Evolutionary conservation across 2,888 invertebrate genomes (phyloP).

Genomic region (Xylota segnis): DNA sequence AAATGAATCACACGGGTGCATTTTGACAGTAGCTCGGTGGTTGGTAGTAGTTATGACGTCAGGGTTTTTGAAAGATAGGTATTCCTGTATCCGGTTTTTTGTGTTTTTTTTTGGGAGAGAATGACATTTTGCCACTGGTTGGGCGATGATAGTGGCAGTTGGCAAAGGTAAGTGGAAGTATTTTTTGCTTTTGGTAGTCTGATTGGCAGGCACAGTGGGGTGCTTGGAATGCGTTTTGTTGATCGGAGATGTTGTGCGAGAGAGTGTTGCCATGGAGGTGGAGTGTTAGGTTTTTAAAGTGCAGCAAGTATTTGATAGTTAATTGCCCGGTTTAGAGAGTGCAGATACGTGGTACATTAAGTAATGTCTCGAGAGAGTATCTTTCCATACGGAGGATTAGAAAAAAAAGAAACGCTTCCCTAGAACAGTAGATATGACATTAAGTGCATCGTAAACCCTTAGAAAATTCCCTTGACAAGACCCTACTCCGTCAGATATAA

Average conservation of each 20-base stretch:
- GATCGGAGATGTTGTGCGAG: constrained; percentile 2
- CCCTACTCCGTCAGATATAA: too few relatives aligned
- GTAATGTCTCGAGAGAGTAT: too few relatives aligned
- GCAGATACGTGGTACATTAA: too few relatives aligned
- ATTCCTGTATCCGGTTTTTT: constrained; percentile 71
- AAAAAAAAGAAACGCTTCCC: too few relatives aligned
- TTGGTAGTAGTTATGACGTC: constrained; percentile 64
- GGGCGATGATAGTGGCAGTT: constrained; percentile 50
- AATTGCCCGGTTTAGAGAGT: too few relatives aligned
- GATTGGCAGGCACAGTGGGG: constrained; percentile 16
- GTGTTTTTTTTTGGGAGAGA: constrained; percentile 46
- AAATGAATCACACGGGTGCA: constrained; percentile 71
- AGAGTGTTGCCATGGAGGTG: constrained; percentile 41
- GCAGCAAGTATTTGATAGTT: not conserved
- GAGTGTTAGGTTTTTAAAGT: not conserved
- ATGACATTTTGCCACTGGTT: constrained; percentile 68
- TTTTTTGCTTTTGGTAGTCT: constrained; percentile 21
- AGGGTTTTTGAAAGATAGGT: constrained; percentile 39
- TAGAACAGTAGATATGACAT: too few relatives aligned
- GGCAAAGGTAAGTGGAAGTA: constrained; percentile 35
- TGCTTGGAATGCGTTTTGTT: constrained; percentile 18
- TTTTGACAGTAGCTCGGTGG: constrained; percentile 63
- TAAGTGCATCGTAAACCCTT: too few relatives aligned
- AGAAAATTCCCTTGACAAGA: too few relatives aligned
- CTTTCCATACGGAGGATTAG: too few relatives aligned